phyloP scores from a whole-genome alignment of 2,888 invertebrate genomes.

The Tetanocera ferruginea region DNA sequence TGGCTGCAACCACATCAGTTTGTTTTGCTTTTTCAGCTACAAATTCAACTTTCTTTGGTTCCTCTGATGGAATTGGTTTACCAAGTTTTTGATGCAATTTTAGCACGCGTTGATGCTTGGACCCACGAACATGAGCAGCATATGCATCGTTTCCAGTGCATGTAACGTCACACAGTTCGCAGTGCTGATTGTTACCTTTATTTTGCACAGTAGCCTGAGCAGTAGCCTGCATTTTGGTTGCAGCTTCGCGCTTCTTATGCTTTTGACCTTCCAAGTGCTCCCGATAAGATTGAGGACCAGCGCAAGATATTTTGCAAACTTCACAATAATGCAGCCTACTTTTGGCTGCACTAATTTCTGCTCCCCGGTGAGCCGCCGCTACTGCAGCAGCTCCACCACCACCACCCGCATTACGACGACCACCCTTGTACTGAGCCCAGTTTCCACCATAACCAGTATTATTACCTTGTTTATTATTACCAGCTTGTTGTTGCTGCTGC shows the following conservation, averaged over 20 bases:
- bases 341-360: conserved; percentile 89
- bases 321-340: conserved; percentile 91
- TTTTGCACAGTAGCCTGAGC: conserved; percentile 76
- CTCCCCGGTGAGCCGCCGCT: conserved; percentile 76
- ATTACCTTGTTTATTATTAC: conserved; percentile 52
- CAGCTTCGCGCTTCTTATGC: conserved; percentile 98
- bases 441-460: conserved; percentile 49
- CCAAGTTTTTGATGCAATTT: conserved; percentile 97
- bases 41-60: conserved; percentile 83
- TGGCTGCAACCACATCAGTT: conserved; percentile 39
- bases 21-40: conserved; percentile 65
- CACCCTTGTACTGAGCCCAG: conserved; percentile 75
- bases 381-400: conserved; percentile 51
- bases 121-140: conserved; percentile 96
- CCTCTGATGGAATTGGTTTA: conserved; percentile 96
- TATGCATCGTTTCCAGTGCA: conserved; percentile 99
- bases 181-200: conserved; percentile 78
- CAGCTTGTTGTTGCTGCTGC: conserved; percentile 66
- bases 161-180: conserved; percentile 98
- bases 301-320: conserved; percentile 98
- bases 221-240: conserved; percentile 79
- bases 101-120: conserved; percentile 98
- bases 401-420: conserved; percentile 63
- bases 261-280: conserved; percentile 99
- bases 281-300: conserved; percentile 92